phyloP scores from a whole-genome alignment of 2,113 vertebrate species.

The Murina feae region DNA sequence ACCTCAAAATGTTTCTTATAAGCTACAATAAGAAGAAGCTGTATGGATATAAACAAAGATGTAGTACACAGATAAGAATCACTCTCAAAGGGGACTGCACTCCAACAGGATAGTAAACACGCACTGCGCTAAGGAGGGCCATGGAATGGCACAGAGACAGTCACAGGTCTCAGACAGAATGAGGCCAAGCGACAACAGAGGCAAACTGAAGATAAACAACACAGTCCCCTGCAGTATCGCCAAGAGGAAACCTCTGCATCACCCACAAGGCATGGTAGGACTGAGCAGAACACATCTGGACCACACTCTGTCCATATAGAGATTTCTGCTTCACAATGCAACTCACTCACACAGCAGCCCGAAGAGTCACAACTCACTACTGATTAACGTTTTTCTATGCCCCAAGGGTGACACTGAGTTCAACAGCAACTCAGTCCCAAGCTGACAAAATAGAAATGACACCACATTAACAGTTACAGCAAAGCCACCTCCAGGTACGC shows the following conservation, averaged over 20 bases:
- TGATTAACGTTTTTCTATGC: rapidly evolving
- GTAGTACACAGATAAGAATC: rapidly evolving
- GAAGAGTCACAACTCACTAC: background rate
- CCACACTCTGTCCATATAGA: background rate
- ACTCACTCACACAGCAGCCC: no score
- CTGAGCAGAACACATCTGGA: rapidly evolving
- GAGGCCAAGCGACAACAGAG: rapidly evolving
- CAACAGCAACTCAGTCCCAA: background rate
- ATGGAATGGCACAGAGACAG: rapidly evolving
- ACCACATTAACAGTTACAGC: rapidly evolving
- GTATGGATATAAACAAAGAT: background rate
- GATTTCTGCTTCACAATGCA: background rate
- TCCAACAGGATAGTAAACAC: rapidly evolving
- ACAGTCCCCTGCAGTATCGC: rapidly evolving
- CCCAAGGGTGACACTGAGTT: rapidly evolving
- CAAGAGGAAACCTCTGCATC: rapidly evolving
- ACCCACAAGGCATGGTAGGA: rapidly evolving
- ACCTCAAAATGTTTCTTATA: background rate
- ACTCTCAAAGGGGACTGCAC: background rate
- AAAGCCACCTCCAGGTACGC: no score
- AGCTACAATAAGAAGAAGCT: no score
- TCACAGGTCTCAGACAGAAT: background rate
- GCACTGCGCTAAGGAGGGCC: rapidly evolving
- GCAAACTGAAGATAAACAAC: rapidly evolving
- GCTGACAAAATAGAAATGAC: background rate